A percentile compares a stretch with the other conserved stretches of the same genome.
phyloP scores from a whole-genome alignment of 2,797 vertebrate species.

The Amblyraja radiata region DNA sequence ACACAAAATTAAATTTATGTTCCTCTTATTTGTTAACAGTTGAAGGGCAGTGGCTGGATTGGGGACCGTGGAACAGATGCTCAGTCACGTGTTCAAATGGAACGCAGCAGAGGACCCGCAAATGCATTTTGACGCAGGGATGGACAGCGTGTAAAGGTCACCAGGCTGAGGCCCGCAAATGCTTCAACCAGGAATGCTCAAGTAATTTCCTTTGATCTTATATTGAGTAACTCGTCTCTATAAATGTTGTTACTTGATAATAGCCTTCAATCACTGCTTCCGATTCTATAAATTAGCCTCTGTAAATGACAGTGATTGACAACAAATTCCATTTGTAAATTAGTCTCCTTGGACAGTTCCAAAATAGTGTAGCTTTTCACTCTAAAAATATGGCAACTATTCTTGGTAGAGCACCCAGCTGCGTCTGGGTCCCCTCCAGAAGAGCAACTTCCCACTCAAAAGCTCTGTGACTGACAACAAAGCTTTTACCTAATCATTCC shows the following conservation, averaged over 20 bases:
- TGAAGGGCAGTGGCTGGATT: slow-evolving; percentile 95
- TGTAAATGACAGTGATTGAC: background rate
- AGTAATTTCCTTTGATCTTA: slow-evolving; percentile 57
- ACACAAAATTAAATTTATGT: background rate
- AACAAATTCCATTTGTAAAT: background rate
- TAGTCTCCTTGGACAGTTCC: background rate
- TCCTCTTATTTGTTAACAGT: slow-evolving; percentile 56
- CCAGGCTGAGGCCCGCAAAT: slow-evolving; percentile 79
- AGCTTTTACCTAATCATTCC: background rate
- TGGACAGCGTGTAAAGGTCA: slow-evolving; percentile 84
- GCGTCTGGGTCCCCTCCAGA: background rate
- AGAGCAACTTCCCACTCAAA: background rate
- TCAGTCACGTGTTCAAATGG: slow-evolving; percentile 84
- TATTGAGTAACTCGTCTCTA: background rate
- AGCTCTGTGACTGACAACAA: background rate
- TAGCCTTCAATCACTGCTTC: background rate
- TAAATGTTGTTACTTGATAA: background rate
- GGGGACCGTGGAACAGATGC: slow-evolving; percentile 86
- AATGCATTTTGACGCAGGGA: slow-evolving; percentile 79
- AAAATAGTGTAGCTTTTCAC: background rate
- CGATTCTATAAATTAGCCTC: background rate
- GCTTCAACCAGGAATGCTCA: slow-evolving; percentile 72
- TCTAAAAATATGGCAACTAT: background rate
- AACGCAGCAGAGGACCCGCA: slow-evolving; percentile 80
- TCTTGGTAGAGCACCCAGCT: background rate